A percentile compares a stretch with the other conserved stretches of the same genome.
phyloP scores from a whole-genome alignment of 2,797 vertebrate species.

The Masticophis lateralis region DNA sequence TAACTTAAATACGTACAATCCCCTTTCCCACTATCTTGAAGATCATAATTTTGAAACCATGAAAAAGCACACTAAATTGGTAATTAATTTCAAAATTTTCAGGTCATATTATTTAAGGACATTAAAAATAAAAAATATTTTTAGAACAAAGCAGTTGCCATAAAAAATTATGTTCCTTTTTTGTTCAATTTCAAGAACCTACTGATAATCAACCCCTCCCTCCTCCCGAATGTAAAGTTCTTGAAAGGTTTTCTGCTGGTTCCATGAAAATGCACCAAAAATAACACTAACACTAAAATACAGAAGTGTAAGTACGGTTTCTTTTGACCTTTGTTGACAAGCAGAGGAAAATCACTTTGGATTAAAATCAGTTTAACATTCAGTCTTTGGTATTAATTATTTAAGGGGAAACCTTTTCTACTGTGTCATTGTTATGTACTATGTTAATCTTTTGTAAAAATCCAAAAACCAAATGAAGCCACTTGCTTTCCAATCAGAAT shows the following conservation, averaged over 20 bases:
- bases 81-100: slow-evolving; percentile 15
- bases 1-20: not conserved
- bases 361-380: not conserved
- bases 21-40: not conserved
- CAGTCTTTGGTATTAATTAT: not conserved
- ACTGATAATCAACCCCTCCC: slow-evolving; percentile 9
- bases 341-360: not conserved
- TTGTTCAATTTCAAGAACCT: slow-evolving; percentile 40
- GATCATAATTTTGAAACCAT: not conserved
- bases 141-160: slow-evolving; percentile 14
- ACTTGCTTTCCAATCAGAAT: not conserved
- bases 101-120: slow-evolving; percentile 5
- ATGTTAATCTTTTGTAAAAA: not conserved
- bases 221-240: slow-evolving; percentile 41
- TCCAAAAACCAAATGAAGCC: not conserved
- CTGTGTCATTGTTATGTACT: not conserved
- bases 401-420: not conserved
- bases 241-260: not conserved
- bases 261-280: slow-evolving; percentile 11
- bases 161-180: slow-evolving; percentile 14
- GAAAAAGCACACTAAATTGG: not conserved
- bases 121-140: not conserved
- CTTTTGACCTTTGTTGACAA: not conserved
- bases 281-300: not conserved
- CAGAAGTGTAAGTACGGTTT: slow-evolving; percentile 38